Conservation (phyloP, 2,888 invertebrate species). For the Oscheius onirici region DNA sequence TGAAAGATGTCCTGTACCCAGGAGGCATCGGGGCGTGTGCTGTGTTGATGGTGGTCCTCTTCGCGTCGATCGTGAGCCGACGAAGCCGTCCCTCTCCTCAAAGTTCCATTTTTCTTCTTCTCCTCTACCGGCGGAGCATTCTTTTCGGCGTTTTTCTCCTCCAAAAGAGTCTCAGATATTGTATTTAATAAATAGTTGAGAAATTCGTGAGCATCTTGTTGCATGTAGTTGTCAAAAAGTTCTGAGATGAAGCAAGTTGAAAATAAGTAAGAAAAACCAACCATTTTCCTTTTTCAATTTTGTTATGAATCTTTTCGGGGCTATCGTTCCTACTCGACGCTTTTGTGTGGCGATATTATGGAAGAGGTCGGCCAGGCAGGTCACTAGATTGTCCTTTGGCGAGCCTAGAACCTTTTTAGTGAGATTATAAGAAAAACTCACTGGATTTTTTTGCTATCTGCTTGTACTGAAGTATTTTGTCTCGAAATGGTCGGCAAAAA, state of each 20-base stretch:
- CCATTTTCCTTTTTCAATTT: conserved; percentile 97
- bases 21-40: conserved; percentile 80
- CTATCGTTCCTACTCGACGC: conserved; percentile 97
- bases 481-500: conserved; percentile 98
- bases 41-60: conserved; percentile 2
- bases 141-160: conserved; percentile 59
- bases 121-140: neutral
- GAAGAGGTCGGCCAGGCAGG: conserved; percentile 97
- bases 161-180: conserved; percentile 90
- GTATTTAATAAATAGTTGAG: conserved; percentile 98
- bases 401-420: conserved; percentile 56
- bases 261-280: conserved; percentile 71
- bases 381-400: conserved; percentile 90
- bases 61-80: conserved; percentile 32
- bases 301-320: conserved; percentile 99
- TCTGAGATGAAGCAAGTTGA: conserved; percentile 77
- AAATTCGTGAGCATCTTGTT: conserved; percentile 99
- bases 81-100: conserved; percentile 40
- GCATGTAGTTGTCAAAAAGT: conserved; percentile 95
- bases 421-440: conserved; percentile 47
- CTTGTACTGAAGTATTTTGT: conserved; percentile 84
- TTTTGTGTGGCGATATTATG: conserved; percentile 99
- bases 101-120: conserved; percentile 42
- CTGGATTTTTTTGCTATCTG: conserved; percentile 34
- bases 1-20: conserved; percentile 99